Percentiles rank a stretch among this genome's conserved stretches.
Evolutionary conservation across 2,797 vertebrate species (phyloP).

Genomic region (Enteromius viviparus): DNA sequence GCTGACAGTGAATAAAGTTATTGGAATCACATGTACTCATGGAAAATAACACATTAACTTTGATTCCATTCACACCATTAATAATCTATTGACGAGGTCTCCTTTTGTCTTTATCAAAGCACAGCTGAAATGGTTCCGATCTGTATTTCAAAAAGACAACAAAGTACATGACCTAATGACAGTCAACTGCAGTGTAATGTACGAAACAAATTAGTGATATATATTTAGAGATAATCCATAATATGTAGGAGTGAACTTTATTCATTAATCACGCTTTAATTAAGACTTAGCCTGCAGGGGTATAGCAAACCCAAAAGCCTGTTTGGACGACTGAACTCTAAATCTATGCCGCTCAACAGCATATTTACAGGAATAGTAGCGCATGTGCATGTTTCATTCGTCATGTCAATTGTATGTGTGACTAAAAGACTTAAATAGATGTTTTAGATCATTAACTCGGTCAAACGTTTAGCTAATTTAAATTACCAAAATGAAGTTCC

Average conservation of each 20-base stretch:
- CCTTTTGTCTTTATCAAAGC: background rate
- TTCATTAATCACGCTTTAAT: constrained; percentile 73
- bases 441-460: background rate
- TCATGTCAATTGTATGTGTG: constrained; percentile 3
- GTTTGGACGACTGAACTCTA: background rate
- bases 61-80: constrained; percentile 1
- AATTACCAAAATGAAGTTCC: background rate
- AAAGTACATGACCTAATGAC: constrained; percentile 20
- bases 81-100: background rate
- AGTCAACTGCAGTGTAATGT: constrained; percentile 69
- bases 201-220: constrained; percentile 70
- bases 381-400: constrained; percentile 30
- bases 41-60: background rate
- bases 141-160: constrained; percentile 1
- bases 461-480: constrained; percentile 15
- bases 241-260: constrained; percentile 72
- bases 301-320: constrained; percentile 51
- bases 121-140: background rate
- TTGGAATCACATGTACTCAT: background rate
- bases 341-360: constrained; percentile 13
- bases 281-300: constrained; percentile 60
- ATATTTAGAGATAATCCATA: constrained; percentile 73
- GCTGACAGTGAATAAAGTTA: background rate
- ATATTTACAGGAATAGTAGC: constrained; percentile 56
- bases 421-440: constrained; percentile 1